Conservation (phyloP, 2,113 vertebrate genomes). For the Patagioenas fasciata region DNA sequence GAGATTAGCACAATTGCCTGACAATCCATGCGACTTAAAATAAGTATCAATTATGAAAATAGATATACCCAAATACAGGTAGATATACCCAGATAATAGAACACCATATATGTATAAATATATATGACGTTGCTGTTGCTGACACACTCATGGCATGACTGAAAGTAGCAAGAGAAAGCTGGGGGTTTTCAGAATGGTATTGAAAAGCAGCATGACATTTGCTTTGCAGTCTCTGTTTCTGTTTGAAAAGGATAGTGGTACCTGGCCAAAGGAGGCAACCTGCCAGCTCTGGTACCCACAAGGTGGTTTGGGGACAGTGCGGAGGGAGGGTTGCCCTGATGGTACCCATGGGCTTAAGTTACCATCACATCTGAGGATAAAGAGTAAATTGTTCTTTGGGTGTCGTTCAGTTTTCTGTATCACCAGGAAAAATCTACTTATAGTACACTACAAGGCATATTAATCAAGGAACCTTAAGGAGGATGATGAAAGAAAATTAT, state of each 20-base stretch:
- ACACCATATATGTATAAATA: neutral
- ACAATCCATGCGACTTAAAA: neutral
- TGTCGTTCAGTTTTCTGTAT: neutral
- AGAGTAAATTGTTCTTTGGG: neutral
- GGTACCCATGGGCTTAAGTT: neutral
- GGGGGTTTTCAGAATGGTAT: neutral
- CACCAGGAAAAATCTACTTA: neutral
- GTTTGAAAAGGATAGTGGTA: neutral
- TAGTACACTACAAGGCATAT: neutral
- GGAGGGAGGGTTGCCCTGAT: rapidly evolving
- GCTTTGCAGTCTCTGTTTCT: neutral
- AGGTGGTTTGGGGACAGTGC: neutral
- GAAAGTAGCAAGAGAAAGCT: neutral
- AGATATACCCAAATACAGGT: neutral
- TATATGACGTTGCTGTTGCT: neutral
- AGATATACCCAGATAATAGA: neutral
- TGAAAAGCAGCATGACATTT: neutral
- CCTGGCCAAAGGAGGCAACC: neutral
- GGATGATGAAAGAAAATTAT: neutral
- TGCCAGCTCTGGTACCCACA: rapidly evolving
- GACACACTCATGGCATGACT: neutral
- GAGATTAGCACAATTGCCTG: neutral
- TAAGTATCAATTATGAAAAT: neutral
- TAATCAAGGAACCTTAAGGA: neutral
- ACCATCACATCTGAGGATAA: neutral